Evolutionary conservation across 2,888 invertebrate species (phyloP).

Genomic region (Conops quadrifasciatus): DNA sequence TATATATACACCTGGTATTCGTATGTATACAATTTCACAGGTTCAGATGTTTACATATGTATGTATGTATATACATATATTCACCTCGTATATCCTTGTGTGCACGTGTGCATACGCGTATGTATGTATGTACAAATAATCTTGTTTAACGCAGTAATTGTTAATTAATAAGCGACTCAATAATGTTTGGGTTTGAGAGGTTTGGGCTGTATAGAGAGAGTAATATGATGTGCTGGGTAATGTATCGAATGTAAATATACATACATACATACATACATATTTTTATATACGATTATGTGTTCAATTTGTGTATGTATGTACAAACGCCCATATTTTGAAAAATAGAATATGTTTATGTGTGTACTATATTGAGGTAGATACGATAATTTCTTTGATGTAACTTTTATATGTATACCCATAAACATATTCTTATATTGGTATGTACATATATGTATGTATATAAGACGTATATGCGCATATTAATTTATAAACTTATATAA

Average conservation of each 20-base stretch:
- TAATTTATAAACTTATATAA: neutral
- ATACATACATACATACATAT: neutral
- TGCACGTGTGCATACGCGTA: too few species aligned
- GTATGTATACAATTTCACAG: slow-evolving; percentile 6
- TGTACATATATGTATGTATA: neutral
- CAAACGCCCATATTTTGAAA: too few species aligned
- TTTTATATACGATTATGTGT: slow-evolving; percentile 1
- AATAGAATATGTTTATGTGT: too few species aligned
- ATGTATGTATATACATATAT: slow-evolving; percentile 1
- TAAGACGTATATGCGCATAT: slow-evolving; percentile 1
- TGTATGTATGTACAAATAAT: too few species aligned
- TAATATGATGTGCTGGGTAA: too few species aligned
- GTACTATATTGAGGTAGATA: neutral
- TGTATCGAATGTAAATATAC: neutral
- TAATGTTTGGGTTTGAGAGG: too few species aligned
- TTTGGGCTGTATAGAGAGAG: too few species aligned
- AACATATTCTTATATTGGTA: neutral
- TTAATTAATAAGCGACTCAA: too few species aligned
- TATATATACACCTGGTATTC: neutral
- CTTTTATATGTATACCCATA: neutral
- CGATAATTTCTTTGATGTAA: too few species aligned
- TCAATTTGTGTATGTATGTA: neutral
- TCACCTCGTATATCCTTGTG: too few species aligned
- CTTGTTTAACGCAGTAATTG: too few species aligned
- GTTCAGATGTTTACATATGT: neutral